Percentiles rank a stretch among this genome's conserved stretches.
These are phyloP conservation scores for Onychostoma macrolepis DNA, from an alignment of 2,113 vertebrate genomes.

Conservation along the genomic window DNA sequence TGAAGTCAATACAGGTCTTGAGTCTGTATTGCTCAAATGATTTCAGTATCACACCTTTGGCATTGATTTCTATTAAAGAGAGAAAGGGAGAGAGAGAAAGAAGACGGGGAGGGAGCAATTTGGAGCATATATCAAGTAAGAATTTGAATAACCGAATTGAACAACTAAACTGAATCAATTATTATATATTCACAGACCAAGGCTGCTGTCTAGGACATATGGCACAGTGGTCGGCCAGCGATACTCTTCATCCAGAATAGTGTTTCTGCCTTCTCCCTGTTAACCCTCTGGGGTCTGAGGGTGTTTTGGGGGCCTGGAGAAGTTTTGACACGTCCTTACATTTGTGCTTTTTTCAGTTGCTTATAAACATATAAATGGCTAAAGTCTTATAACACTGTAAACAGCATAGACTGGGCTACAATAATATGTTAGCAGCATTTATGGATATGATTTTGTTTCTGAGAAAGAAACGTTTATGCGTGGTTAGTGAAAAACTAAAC, in stretches of 20 bases:
- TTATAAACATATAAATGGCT: too few species aligned
- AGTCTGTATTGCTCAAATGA: conserved; percentile 92
- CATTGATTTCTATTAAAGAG: conserved; percentile 84
- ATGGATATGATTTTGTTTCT: too few species aligned
- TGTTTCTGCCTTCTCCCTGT: conserved; percentile 72
- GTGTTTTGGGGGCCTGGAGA: too few species aligned
- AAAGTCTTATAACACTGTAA: too few species aligned
- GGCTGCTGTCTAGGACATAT: conserved; percentile 83
- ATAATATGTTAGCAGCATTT: too few species aligned
- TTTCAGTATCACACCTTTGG: conserved; percentile 89
- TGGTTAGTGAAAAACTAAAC: too few species aligned
- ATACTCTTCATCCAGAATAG: conserved; percentile 80
- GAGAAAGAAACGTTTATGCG: too few species aligned
- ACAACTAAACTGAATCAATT: neutral
- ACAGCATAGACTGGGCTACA: too few species aligned
- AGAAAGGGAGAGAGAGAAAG: neutral
- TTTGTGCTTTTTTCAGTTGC: too few species aligned
- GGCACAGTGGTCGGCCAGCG: conserved; percentile 86
- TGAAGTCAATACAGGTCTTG: conserved; percentile 94
- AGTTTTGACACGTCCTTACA: too few species aligned
- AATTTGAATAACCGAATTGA: neutral
- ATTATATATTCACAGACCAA: conserved; percentile 73
- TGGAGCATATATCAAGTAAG: too few species aligned
- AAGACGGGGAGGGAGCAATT: neutral
- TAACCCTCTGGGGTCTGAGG: too few species aligned